These are phyloP conservation scores for Odontomachus brunneus DNA, from an alignment of 1,140 invertebrate species.

Conservation along the genomic window DNA sequence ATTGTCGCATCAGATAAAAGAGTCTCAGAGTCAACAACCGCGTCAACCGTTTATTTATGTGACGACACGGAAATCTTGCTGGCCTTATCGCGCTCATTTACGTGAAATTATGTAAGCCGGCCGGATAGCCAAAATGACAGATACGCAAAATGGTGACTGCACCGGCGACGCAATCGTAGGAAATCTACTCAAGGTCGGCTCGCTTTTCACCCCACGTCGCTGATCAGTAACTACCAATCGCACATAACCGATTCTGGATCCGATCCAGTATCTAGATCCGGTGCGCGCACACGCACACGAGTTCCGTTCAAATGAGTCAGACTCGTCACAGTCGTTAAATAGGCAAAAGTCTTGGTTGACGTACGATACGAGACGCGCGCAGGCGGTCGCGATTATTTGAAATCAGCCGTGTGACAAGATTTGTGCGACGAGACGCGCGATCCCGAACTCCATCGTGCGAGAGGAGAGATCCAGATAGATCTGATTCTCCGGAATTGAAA, in stretches of 20 bases:
- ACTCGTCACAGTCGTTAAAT: slow-evolving; percentile 34
- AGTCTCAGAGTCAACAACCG: too few relatives aligned
- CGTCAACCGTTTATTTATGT: too few relatives aligned
- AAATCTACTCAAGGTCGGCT: slow-evolving; percentile 77
- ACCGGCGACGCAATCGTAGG: background rate
- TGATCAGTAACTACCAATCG: slow-evolving; percentile 55
- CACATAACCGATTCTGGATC: slow-evolving; percentile 62
- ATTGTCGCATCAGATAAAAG: too few relatives aligned
- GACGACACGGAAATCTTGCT: too few relatives aligned
- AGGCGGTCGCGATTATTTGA: background rate
- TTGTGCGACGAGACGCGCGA: background rate
- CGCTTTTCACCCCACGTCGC: slow-evolving; percentile 78
- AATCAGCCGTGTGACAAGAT: background rate
- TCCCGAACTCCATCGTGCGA: background rate
- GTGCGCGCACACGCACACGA: slow-evolving; percentile 22
- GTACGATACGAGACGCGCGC: background rate
- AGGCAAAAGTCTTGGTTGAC: slow-evolving; percentile 14
- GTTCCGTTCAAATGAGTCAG: slow-evolving; percentile 70
- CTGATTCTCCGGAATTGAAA: slow-evolving; percentile 35
- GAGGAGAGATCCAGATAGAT: background rate
- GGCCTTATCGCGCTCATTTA: background rate
- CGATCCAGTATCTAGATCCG: slow-evolving; percentile 66
- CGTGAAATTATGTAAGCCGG: background rate
- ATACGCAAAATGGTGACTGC: background rate
- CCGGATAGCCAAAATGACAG: background rate